phyloP scores from a whole-genome alignment of 2,888 invertebrate species.

The Diarsia mendica region DNA sequence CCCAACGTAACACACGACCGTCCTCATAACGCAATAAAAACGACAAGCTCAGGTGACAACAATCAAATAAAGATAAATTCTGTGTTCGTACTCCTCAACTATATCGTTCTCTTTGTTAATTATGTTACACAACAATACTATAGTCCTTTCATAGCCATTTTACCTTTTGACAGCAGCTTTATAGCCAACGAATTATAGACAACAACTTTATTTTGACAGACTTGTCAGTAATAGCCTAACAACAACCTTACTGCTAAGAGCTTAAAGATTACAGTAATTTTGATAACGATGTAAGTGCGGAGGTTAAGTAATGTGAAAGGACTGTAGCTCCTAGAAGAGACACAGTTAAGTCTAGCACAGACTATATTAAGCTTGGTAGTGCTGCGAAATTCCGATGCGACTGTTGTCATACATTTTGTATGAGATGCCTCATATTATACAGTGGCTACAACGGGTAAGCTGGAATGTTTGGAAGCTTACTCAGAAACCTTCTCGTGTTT shows the following conservation, averaged over 20 bases:
- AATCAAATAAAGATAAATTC: constrained; percentile 52
- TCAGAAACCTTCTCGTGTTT: constrained; percentile 16
- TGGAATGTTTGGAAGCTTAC: constrained; percentile 32
- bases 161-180: neutral
- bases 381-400: constrained; percentile 56
- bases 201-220: neutral
- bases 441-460: constrained; percentile 32
- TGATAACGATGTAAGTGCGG: neutral
- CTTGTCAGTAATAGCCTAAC: neutral
- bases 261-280: neutral
- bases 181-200: neutral
- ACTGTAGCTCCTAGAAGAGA: constrained; percentile 33
- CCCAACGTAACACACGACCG: constrained; percentile 8
- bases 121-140: constrained; percentile 37
- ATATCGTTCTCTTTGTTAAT: constrained; percentile 30
- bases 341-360: constrained; percentile 49
- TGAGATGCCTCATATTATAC: constrained; percentile 52
- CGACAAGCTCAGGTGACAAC: constrained; percentile 31
- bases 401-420: constrained; percentile 66
- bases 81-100: constrained; percentile 14
- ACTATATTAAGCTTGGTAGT: constrained; percentile 42
- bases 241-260: neutral
- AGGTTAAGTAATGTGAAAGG: neutral
- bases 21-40: constrained; percentile 28
- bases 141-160: neutral